Evolutionary conservation across 2,888 invertebrate genomes (phyloP).

Genomic region (Holacanthella duospinosa): DNA sequence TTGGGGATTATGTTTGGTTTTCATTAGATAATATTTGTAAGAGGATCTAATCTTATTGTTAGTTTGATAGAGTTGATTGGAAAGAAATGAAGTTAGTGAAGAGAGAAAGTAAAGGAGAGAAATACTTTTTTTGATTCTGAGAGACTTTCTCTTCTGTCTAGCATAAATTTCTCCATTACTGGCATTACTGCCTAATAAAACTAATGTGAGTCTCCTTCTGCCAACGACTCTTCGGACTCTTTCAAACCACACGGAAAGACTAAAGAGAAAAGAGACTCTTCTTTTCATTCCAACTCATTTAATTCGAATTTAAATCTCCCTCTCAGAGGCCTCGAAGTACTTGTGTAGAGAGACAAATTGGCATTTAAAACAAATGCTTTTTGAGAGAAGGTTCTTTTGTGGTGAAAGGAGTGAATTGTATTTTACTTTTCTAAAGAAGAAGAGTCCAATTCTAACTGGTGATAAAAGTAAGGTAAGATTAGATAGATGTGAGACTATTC

Average conservation of each 20-base stretch:
- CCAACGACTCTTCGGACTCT: neutral
- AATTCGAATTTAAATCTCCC: too few species aligned
- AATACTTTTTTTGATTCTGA: too few species aligned
- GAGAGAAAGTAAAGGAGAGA: too few species aligned
- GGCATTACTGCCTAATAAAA: neutral
- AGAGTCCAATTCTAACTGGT: neutral
- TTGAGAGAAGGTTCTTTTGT: neutral
- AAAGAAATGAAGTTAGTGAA: too few species aligned
- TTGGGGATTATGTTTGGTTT: too few species aligned
- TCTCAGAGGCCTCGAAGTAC: too few species aligned
- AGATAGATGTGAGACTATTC: neutral
- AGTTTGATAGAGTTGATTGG: too few species aligned
- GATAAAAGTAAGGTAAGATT: neutral
- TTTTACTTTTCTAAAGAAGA: neutral
- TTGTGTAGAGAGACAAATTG: constrained; percentile 1
- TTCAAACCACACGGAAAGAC: neutral
- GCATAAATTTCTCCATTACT: neutral
- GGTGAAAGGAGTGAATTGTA: neutral
- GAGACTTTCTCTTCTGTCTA: too few species aligned
- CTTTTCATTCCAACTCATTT: too few species aligned
- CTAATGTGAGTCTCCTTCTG: neutral
- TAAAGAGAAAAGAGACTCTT: neutral
- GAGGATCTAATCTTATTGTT: too few species aligned
- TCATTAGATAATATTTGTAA: too few species aligned
- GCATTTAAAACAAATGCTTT: constrained; percentile 2